These are phyloP conservation scores for Podarcis lilfordi DNA, from an alignment of 2,797 vertebrate species.

Conservation along the genomic window DNA sequence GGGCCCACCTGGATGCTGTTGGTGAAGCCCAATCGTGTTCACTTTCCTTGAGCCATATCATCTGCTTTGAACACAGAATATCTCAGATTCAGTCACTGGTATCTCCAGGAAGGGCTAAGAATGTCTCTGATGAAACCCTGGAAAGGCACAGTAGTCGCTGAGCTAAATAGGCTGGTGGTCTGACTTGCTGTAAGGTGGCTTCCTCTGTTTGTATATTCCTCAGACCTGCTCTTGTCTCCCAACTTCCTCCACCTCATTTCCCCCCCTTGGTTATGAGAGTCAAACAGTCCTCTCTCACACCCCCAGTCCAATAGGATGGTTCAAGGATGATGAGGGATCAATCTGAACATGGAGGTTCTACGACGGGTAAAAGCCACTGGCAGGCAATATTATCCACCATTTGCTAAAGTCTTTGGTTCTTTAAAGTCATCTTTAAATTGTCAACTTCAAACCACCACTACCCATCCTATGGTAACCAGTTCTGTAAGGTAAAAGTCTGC, in stretches of 20 bases:
- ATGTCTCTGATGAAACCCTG: too few relatives aligned
- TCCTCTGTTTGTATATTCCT: background rate
- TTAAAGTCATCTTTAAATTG: background rate
- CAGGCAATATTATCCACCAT: background rate
- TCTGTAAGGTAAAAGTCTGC: background rate
- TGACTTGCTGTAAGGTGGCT: too few relatives aligned
- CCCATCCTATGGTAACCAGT: too few relatives aligned
- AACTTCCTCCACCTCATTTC: background rate
- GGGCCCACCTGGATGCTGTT: background rate
- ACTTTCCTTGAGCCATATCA: too few relatives aligned
- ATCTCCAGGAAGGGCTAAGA: too few relatives aligned
- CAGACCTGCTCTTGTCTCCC: background rate
- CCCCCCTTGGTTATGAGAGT: too few relatives aligned
- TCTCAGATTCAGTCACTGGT: too few relatives aligned
- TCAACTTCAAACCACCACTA: background rate
- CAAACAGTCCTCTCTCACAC: background rate
- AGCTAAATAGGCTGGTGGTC: too few relatives aligned
- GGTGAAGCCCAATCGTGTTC: background rate
- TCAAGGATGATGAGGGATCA: background rate
- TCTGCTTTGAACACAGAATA: too few relatives aligned
- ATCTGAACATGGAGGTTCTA: background rate
- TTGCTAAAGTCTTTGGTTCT: background rate
- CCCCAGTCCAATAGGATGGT: background rate
- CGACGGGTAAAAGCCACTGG: background rate
- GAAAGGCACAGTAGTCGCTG: too few relatives aligned